Conservation (phyloP, 37 sponge, comb jelly and placozoan species). For the Agelas oroides region DNA sequence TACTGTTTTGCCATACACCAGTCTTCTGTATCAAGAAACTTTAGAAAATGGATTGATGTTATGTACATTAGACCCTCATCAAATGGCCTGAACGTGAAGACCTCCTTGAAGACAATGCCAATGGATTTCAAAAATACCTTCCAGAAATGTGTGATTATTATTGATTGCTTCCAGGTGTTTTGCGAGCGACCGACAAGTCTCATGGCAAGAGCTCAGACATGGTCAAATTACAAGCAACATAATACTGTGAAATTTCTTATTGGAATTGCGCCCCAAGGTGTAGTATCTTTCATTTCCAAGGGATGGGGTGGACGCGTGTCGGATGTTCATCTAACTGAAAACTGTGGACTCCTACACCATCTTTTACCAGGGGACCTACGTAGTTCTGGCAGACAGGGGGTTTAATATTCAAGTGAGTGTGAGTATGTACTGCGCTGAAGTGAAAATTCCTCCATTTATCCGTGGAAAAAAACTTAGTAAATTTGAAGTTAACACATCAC, state of each 20-base stretch:
- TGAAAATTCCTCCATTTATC: slow-evolving; percentile 62
- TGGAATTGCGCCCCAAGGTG: slow-evolving; percentile 55
- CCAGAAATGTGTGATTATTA: slow-evolving; percentile 36
- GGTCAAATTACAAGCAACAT: too few species aligned
- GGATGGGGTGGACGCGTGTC: slow-evolving; percentile 77
- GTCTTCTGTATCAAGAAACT: slow-evolving; percentile 30
- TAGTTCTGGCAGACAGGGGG: slow-evolving; percentile 68
- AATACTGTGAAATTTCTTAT: slow-evolving; percentile 52
- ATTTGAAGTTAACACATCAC: slow-evolving; percentile 50
- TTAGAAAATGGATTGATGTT: neutral
- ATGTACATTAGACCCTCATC: slow-evolving; percentile 31
- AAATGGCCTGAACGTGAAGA: slow-evolving; percentile 62
- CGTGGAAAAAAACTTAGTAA: slow-evolving; percentile 66
- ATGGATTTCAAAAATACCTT: slow-evolving; percentile 52
- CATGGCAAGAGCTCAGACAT: slow-evolving; percentile 55
- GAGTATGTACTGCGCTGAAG: slow-evolving; percentile 52
- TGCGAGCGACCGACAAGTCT: slow-evolving; percentile 45
- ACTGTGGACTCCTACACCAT: slow-evolving; percentile 61
- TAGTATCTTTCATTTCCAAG: slow-evolving; percentile 48
- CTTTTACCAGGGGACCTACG: slow-evolving; percentile 25
- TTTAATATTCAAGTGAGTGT: slow-evolving; percentile 57
- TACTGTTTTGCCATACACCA: slow-evolving; percentile 34
- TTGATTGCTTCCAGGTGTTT: slow-evolving; percentile 64
- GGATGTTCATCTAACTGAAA: slow-evolving; percentile 63
- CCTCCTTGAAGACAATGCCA: slow-evolving; percentile 80